Evolutionary conservation across 2,797 vertebrate species (phyloP).

Genomic region (Brachyrhaphis roseni): DNA sequence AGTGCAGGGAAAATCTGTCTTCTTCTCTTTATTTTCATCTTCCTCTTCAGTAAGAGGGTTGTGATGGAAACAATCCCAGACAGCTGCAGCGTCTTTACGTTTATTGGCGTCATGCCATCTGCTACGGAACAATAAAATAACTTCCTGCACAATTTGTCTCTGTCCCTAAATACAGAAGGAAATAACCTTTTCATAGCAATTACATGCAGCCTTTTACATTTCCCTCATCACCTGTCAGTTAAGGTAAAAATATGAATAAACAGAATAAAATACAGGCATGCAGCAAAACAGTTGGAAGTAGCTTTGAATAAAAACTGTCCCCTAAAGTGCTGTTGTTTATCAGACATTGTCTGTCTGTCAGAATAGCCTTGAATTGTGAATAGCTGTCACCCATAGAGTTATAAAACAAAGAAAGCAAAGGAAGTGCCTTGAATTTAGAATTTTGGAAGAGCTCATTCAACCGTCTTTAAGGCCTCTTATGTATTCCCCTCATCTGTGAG

Average conservation of each 20-base stretch:
- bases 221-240: conserved; percentile 12
- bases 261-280: conserved; percentile 1
- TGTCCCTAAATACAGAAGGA: conserved; percentile 26
- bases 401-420: conserved; percentile 5
- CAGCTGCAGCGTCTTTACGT: not conserved
- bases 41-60: not conserved
- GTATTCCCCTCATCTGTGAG: not conserved
- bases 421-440: conserved; percentile 6
- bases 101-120: conserved; percentile 8
- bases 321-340: conserved; percentile 6
- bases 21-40: not conserved
- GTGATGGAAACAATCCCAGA: conserved; percentile 12
- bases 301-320: conserved; percentile 13
- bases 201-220: conserved; percentile 18
- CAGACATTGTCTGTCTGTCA: conserved; percentile 7
- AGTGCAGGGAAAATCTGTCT: not conserved
- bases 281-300: not conserved
- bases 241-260: conserved; percentile 20
- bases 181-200: conserved; percentile 39
- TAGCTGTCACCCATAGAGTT: conserved; percentile 3
- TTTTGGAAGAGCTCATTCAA: not conserved
- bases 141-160: conserved; percentile 12
- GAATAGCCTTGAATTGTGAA: conserved; percentile 4
- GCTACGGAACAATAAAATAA: conserved; percentile 19
- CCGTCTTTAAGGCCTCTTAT: not conserved